A percentile compares a stretch with the other conserved stretches of the same genome.
Evolutionary conservation across 2,888 invertebrate genomes (phyloP).

Genomic region (Perizoma flavofasciatum): DNA sequence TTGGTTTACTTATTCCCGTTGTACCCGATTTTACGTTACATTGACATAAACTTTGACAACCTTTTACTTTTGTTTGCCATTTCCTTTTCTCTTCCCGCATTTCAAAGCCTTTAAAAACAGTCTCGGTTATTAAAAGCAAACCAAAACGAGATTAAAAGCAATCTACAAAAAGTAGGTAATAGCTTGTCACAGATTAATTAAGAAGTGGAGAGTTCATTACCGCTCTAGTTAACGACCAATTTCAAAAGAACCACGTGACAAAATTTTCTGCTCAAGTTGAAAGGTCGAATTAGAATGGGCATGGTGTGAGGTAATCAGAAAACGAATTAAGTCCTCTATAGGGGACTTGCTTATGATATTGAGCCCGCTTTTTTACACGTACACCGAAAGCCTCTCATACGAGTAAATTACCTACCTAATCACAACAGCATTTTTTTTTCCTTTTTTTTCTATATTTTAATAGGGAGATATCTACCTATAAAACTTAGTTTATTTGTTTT

Average conservation of each 20-base stretch:
- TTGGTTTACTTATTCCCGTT: no score
- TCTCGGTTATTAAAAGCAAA: slow-evolving; percentile 15
- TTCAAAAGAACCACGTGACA: slow-evolving; percentile 34
- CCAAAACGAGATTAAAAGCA: slow-evolving; percentile 39
- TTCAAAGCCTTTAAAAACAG: background rate
- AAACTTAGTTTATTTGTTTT: no score
- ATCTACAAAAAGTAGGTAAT: slow-evolving; percentile 40
- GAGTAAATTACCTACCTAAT: no score
- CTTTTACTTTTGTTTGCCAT: background rate
- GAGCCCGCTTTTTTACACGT: slow-evolving; percentile 15
- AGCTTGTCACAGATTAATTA: slow-evolving; percentile 36
- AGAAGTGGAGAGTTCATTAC: slow-evolving; percentile 51
- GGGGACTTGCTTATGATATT: slow-evolving; percentile 43
- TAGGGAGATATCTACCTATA: no score
- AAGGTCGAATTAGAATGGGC: slow-evolving; percentile 38
- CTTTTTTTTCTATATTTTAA: no score
- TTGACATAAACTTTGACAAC: no score
- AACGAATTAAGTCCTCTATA: slow-evolving; percentile 46
- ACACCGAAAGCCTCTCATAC: background rate
- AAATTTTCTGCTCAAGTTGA: slow-evolving; percentile 16
- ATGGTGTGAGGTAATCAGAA: slow-evolving; percentile 45
- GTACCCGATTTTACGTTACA: no score
- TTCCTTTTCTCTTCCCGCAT: slow-evolving; percentile 2
- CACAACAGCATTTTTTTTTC: no score
- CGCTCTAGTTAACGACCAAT: slow-evolving; percentile 40